A percentile compares a stretch with the other conserved stretches of the same genome.
These are phyloP conservation scores for Meloidogyne floridensis DNA, from an alignment of 1,140 invertebrate species.

Conservation along the genomic window DNA sequence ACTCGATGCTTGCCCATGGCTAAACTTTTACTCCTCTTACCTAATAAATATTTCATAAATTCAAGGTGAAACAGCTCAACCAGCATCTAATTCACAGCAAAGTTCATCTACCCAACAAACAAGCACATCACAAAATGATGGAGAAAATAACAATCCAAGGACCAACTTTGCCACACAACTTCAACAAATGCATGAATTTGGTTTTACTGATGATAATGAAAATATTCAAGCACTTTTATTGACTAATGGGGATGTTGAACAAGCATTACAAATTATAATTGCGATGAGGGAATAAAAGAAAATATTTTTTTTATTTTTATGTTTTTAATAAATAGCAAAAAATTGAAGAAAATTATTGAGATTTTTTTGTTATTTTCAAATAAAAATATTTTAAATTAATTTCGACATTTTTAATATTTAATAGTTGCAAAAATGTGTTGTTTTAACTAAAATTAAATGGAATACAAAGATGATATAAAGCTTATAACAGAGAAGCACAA, in stretches of 20 bases:
- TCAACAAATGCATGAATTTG: constrained; percentile 47
- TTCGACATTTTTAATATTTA: background rate
- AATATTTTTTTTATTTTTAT: background rate
- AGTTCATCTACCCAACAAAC: background rate
- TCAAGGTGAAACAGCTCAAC: background rate
- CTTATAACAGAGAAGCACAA: background rate
- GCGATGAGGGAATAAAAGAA: constrained; percentile 32
- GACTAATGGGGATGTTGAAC: constrained; percentile 46
- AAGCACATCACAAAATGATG: background rate
- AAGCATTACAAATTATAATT: constrained; percentile 50
- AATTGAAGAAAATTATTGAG: background rate
- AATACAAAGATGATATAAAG: background rate
- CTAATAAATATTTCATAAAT: background rate
- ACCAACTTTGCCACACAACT: constrained; percentile 36
- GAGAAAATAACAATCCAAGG: background rate
- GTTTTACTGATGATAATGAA: constrained; percentile 44
- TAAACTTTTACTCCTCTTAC: too few relatives aligned
- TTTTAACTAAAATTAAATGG: background rate
- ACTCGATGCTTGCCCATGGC: too few relatives aligned
- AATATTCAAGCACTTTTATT: constrained; percentile 41
- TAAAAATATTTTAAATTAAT: background rate
- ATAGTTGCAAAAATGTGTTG: background rate
- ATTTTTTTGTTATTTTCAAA: background rate
- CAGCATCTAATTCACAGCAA: constrained; percentile 3
- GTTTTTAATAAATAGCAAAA: too few relatives aligned